Percentiles rank a stretch among this genome's conserved stretches.
phyloP scores from a whole-genome alignment of 92 coral and sea anemone genomes.

The Bergia sp. region DNA sequence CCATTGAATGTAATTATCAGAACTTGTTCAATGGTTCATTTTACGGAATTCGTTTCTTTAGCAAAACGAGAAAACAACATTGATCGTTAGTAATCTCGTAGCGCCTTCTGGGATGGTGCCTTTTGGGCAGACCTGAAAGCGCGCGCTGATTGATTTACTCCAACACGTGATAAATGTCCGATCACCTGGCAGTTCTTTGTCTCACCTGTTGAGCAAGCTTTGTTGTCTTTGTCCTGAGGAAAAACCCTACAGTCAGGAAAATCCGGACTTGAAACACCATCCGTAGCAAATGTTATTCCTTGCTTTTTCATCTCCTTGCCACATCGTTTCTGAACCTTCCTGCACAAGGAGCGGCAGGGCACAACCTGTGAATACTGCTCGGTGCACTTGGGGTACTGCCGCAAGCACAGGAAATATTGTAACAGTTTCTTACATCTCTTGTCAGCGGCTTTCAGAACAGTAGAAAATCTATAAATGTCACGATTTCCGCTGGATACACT shows the following conservation, averaged over 20 bases:
- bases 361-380: neutral
- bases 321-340: constrained; percentile 12
- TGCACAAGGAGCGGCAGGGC: constrained; percentile 33
- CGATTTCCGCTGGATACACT: neutral
- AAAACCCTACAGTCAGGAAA: constrained; percentile 8
- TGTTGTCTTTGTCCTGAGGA: neutral
- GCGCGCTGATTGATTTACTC: no score
- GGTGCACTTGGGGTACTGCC: constrained; percentile 5
- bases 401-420: constrained; percentile 8
- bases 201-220: constrained; percentile 9
- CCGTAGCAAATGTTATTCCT: neutral
- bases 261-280: neutral
- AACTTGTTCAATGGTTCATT: no score
- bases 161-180: no score
- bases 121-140: no score
- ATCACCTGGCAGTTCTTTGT: no score
- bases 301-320: constrained; percentile 1
- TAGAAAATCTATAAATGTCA: neutral
- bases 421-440: constrained; percentile 7
- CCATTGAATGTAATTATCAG: no score
- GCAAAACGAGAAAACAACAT: no score
- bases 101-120: no score
- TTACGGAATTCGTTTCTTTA: no score
- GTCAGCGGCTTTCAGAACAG: neutral
- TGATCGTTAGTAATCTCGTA: no score